Evolutionary conservation across 1,140 invertebrate genomes (phyloP), one percentile per base, ranked within the genome.

Genomic region (Drosophila orosa): DNA sequence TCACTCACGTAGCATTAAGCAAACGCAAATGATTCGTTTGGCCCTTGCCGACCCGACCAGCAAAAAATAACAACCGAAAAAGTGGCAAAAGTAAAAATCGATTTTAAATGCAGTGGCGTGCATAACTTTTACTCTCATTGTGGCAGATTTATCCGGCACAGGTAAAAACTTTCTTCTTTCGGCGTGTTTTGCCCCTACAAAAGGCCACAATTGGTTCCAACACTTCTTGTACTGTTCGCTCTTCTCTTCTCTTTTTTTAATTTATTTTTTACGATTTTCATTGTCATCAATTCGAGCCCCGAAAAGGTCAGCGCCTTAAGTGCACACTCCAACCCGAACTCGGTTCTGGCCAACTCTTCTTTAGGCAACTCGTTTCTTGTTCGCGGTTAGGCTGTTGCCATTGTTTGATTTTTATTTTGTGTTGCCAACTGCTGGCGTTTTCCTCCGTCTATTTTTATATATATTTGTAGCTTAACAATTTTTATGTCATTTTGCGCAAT

Each of bases 111-210:
- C 59, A 80, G 58, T 74, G 75, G 56, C 59, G 75, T 68, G 80
- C 72, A 57, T 76, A 25, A 77, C 83, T 89, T 84, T 89, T 84
- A 89, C 76, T 89, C 67, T 86, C 61, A 60, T 69, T 85, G 75
- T 59, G 57, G 50, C 39, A 59, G 69, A 58, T 74, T 58, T 63
- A 45, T 54, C 66, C 27, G 58, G 8, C 17, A 15, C 29, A 58
- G 42, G 45, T 58, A 52, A 57, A 44, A 78, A 78, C 67, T 78
- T 79, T 78, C 74, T 62, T 77, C 69, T 78, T 78, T 19, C 19
- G 24, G 42, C 50, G 44, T 69, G 42, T 50, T 59, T 44, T 3
- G 25, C 13, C 24, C 52, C 15, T 17, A 40, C 22, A 39, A 62
- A 76, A 52, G 12, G 35, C 40, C 40, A 33, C 15, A 40, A 67